Base-by-base conservation (phyloP, 2,113 vertebrate species). In the Etheostoma cragini region DNA sequence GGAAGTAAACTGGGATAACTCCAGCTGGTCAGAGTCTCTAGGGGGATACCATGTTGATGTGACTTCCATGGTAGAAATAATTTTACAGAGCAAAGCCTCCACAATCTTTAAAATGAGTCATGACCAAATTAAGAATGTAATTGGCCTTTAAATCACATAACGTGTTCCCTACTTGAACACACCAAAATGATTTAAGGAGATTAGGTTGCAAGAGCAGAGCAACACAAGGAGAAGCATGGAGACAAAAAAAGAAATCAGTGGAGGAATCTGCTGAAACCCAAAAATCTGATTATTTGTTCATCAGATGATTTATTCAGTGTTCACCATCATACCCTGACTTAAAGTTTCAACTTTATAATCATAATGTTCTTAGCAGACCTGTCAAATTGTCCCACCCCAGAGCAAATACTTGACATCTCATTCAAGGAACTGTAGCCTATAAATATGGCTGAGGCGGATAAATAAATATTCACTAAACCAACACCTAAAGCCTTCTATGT, bases 51-150 rank as follows among this genome's bases (percentile, higher is more conserved):
- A 15, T 15, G 24, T 72, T 45, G 10, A 50, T 50, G 56, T 2
- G 30, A 61, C 53, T 63, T 63, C 17, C 19, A 52, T 42, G 21
- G 49, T 38, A 38, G 26, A 15, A 35, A 38, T 35, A 2, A 8
- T 22, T 73, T 64, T 66, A 30, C 33, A 74, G 21, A 56, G 53
- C 12, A 67, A 13, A 14, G 8, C 62, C 53, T 38, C 30, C 14
- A 38, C 56, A 22, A 61, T 66, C 47, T 68, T 58, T 7, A 58
- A 75, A 50, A 68, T 80, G 8, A 68, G 17, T 78, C 49, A 22
- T 13, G 47, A n/a, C 68, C 49, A 70, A 81, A 78, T 70, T 42
- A 69, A 49, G 24, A 46, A 19, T 49, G 16, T 47, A 69, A 80
- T 42, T 45, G 49, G n/a, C 58, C 64, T 80, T 72, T 68, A 69